Evolutionary conservation across 92 coral and sea anemone genomes (phyloP).

Genomic region (Porites lobata): DNA sequence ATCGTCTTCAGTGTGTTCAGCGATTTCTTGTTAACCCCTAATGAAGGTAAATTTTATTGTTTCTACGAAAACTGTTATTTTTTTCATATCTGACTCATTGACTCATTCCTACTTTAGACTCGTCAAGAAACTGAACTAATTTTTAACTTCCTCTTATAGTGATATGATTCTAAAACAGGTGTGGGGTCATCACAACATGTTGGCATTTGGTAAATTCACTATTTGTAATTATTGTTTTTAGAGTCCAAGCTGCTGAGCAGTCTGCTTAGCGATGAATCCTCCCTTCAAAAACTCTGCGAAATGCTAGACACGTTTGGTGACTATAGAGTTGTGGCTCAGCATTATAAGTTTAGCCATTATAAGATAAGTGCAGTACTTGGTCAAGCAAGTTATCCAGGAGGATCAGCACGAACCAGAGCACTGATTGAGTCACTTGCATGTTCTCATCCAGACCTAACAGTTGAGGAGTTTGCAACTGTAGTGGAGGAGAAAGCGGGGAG

Average conservation of each 20-base stretch:
- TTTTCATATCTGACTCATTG: too few relatives aligned
- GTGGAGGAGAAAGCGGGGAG: slow-evolving; percentile 15
- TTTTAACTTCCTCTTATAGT: too few relatives aligned
- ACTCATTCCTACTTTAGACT: too few relatives aligned
- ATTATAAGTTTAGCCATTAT: background rate
- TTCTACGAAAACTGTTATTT: background rate
- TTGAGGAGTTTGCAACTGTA: slow-evolving; percentile 36
- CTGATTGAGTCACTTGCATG: slow-evolving; percentile 23
- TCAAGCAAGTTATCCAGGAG: background rate
- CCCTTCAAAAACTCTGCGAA: background rate
- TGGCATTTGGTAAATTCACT: too few relatives aligned
- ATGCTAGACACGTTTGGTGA: background rate
- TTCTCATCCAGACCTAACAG: slow-evolving; percentile 2
- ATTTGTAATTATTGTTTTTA: background rate
- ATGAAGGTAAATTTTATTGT: background rate
- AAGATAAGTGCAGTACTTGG: too few relatives aligned
- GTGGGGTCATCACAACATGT: too few relatives aligned
- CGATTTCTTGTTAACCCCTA: too few relatives aligned
- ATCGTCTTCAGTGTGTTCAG: too few relatives aligned
- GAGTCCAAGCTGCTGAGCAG: slow-evolving; percentile 10
- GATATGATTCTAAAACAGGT: too few relatives aligned
- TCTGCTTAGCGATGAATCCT: background rate
- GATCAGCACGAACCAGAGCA: slow-evolving; percentile 31
- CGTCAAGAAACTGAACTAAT: background rate
- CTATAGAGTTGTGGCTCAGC: background rate